Evolutionary conservation across 1,140 invertebrate genomes (phyloP).

Genomic region (Theocolax elegans): DNA sequence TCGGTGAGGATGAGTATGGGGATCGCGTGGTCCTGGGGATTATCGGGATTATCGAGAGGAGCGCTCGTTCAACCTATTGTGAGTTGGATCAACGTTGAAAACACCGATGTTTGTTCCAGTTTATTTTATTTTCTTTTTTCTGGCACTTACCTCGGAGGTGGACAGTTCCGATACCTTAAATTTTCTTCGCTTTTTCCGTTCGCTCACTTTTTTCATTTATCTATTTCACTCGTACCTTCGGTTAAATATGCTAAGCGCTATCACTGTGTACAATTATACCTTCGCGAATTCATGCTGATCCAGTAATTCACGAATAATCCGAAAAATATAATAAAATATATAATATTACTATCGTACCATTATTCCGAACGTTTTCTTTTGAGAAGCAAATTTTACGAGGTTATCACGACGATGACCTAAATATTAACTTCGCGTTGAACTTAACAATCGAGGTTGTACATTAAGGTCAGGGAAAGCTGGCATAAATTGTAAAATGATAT

Average conservation of each 20-base stretch:
- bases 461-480: no score
- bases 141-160: conserved; percentile 5
- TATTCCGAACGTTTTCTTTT: no score
- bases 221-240: conserved; percentile 21
- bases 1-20: conserved; percentile 3
- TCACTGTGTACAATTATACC: no score
- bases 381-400: no score
- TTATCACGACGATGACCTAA: no score
- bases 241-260: conserved; percentile 39
- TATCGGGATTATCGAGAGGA: conserved; percentile 17
- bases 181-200: background rate
- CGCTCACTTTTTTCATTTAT: background rate
- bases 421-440: no score
- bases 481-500: no score
- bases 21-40: background rate
- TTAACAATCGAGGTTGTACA: no score
- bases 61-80: background rate
- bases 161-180: conserved; percentile 7
- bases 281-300: no score
- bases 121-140: background rate
- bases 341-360: no score
- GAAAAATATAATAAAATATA: no score
- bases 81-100: background rate
- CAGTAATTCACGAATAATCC: no score
- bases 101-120: background rate